phyloP scores from a whole-genome alignment of 2,113 vertebrate genomes.

The Laticauda laticaudata region DNA sequence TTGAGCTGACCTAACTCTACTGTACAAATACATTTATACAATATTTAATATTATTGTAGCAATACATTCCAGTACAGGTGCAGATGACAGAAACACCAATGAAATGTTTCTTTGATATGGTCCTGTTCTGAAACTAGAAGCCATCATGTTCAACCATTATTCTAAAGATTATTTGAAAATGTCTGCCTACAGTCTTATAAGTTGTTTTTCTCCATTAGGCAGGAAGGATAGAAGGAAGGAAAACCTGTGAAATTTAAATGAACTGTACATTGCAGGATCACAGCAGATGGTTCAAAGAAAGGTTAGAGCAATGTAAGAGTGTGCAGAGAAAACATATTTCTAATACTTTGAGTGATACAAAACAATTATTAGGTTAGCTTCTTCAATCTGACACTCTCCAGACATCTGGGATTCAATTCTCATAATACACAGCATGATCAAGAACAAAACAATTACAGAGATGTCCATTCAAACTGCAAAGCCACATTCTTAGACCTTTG shows the following conservation, averaged over 20 bases:
- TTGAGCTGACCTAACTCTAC: slow-evolving; percentile 55
- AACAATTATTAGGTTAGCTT: background rate
- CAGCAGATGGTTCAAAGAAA: background rate
- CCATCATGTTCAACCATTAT: background rate
- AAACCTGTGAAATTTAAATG: background rate
- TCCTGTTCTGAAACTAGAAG: background rate
- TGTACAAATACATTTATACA: slow-evolving; percentile 31
- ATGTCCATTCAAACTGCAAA: background rate
- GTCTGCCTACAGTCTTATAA: background rate
- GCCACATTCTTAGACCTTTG: background rate
- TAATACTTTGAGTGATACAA: background rate
- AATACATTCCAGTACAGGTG: slow-evolving; percentile 46
- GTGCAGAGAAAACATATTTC: background rate
- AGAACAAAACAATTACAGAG: background rate
- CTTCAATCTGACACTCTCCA: background rate
- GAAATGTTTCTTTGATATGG: slow-evolving; percentile 5
- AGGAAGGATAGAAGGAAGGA: background rate
- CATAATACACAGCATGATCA: background rate
- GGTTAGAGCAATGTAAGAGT: background rate
- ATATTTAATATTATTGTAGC: slow-evolving; percentile 37
- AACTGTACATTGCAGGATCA: background rate
- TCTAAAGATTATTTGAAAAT: slow-evolving; percentile 7
- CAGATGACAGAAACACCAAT: slow-evolving; percentile 29
- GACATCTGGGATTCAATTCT: background rate
- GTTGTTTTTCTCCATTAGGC: background rate